A percentile compares a stretch with the other conserved stretches of the same genome.
Evolutionary conservation across 2,797 vertebrate genomes (phyloP).

Genomic region (Chromis chromis): DNA sequence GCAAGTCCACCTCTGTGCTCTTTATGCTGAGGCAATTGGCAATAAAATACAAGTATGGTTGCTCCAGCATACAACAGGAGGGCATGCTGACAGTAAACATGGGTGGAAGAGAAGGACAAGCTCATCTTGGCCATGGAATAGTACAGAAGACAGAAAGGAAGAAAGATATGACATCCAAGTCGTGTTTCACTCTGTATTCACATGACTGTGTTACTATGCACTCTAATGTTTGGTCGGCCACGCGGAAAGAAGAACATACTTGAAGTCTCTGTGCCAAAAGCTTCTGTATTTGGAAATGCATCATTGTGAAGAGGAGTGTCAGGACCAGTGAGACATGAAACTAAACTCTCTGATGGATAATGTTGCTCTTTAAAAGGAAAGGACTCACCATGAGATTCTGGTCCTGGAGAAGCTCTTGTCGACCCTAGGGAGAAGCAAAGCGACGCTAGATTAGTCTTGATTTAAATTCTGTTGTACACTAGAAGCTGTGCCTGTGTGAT

Average conservation of each 20-base stretch:
- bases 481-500: background rate
- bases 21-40: constrained; percentile 20
- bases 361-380: constrained; percentile 5
- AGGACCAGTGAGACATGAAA: constrained; percentile 11
- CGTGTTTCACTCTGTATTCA: background rate
- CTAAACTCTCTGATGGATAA: constrained; percentile 6
- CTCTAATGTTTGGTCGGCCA: background rate
- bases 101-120: background rate
- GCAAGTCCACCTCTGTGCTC: constrained; percentile 13
- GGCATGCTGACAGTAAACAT: background rate
- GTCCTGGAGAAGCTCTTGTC: constrained; percentile 82
- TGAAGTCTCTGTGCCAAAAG: background rate
- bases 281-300: constrained; percentile 3
- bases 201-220: background rate
- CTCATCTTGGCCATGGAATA: background rate
- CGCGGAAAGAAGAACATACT: constrained; percentile 5
- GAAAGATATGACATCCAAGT: too few relatives aligned
- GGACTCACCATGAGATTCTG: constrained; percentile 79
- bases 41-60: background rate
- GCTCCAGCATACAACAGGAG: constrained; percentile 5
- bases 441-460: constrained; percentile 11
- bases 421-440: constrained; percentile 70
- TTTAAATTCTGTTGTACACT: background rate
- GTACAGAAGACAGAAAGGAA: background rate
- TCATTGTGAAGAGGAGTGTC: background rate